Evolutionary conservation across 2,797 vertebrate species (phyloP).

Genomic region (Helarctos malayanus): DNA sequence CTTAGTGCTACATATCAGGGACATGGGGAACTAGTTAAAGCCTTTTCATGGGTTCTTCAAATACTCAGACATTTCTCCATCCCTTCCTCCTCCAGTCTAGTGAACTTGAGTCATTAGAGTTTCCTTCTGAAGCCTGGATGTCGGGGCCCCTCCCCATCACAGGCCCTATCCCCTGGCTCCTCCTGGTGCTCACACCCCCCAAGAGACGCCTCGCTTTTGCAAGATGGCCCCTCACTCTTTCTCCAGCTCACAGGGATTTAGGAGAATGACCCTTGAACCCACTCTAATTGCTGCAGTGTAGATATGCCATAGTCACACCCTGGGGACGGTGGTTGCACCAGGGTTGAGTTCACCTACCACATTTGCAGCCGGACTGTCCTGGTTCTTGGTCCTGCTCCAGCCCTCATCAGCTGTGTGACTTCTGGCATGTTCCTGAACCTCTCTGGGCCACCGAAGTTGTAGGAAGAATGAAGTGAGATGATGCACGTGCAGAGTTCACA

Average conservation of each 20-base stretch:
- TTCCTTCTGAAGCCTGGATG: neutral
- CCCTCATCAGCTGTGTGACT: neutral
- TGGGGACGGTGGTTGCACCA: neutral
- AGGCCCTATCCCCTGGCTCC: neutral
- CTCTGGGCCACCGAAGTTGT: neutral
- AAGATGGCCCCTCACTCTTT: neutral
- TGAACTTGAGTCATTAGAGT: neutral
- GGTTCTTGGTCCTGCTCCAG: neutral
- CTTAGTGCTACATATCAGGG: neutral
- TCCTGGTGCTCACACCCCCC: neutral
- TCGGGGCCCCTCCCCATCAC: fast-evolving
- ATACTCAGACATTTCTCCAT: neutral
- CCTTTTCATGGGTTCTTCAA: neutral
- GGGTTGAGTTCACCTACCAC: neutral
- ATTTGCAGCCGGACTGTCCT: neutral
- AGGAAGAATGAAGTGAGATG: neutral
- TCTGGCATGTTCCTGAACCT: neutral
- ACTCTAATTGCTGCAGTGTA: too few relatives aligned
- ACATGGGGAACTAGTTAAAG: neutral
- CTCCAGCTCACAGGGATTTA: neutral
- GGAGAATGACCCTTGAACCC: neutral
- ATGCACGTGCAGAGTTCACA: neutral
- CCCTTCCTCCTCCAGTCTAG: neutral
- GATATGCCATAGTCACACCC: neutral
- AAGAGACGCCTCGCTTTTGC: neutral